A percentile compares a stretch with the other conserved stretches of the same genome.
Evolutionary conservation across 2,888 invertebrate genomes (phyloP).

Genomic region (Eupithecia subumbrata): DNA sequence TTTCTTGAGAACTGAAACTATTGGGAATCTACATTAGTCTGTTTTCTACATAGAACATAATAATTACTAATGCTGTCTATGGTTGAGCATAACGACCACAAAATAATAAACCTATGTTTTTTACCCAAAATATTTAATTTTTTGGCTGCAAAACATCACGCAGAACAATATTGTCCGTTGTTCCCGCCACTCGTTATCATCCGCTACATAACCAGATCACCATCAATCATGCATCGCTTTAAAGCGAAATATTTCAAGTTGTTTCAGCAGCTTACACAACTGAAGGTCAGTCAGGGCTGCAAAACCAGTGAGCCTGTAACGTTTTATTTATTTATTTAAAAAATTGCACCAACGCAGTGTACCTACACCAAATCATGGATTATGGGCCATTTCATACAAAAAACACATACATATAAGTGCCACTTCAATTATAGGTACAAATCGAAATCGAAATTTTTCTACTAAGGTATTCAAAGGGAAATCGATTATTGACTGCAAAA

Average conservation of each 20-base stretch:
- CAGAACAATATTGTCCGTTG: background rate
- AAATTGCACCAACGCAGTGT: too few species aligned
- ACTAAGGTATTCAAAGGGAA: background rate
- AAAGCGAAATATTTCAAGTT: conserved; percentile 41
- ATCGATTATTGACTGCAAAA: too few species aligned
- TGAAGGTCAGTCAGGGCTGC: conserved; percentile 50
- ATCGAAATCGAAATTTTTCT: too few species aligned
- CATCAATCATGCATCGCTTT: conserved; percentile 44
- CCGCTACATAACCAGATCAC: conserved; percentile 23
- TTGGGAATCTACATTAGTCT: background rate
- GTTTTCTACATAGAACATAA: background rate
- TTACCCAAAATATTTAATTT: background rate
- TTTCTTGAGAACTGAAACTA: too few species aligned
- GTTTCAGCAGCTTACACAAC: conserved; percentile 47
- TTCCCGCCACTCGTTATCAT: conserved; percentile 8
- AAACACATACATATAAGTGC: too few species aligned
- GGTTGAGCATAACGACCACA: background rate
- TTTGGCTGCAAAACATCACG: background rate
- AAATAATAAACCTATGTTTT: background rate
- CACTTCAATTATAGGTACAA: too few species aligned
- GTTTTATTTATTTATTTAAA: too few species aligned
- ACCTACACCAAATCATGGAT: too few species aligned
- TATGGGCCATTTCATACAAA: too few species aligned
- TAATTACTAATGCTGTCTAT: background rate
- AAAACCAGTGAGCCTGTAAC: conserved; percentile 57